phyloP scores from a whole-genome alignment of 1,140 invertebrate genomes.

The Drosophila pectinifera region DNA sequence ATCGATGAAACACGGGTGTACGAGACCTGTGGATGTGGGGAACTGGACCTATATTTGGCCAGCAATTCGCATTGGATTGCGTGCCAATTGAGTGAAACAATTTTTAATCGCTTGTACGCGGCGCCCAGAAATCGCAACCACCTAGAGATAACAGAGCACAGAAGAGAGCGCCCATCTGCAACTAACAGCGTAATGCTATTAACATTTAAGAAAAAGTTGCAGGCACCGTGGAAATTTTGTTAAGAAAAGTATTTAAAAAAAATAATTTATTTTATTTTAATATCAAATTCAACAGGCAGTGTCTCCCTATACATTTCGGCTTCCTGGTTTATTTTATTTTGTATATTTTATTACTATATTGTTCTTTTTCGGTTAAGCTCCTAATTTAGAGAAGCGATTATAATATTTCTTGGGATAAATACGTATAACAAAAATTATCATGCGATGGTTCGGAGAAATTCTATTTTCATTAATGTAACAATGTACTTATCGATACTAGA shows the following conservation, averaged over 20 bases:
- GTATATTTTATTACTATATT: no score
- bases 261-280: no score
- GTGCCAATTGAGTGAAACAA: conserved; percentile 19
- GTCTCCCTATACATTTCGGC: no score
- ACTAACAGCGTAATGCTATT: conserved; percentile 8
- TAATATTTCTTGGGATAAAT: no score
- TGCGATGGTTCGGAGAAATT: no score
- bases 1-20: background rate
- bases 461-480: no score
- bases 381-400: no score
- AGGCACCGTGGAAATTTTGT: background rate
- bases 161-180: background rate
- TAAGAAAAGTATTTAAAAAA: background rate
- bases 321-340: no score
- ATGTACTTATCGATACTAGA: no score
- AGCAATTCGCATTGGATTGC: conserved; percentile 7
- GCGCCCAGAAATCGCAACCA: conserved; percentile 20
- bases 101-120: conserved; percentile 25
- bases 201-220: background rate
- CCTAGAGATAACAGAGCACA: background rate
- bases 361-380: no score
- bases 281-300: no score
- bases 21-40: background rate
- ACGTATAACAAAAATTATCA: no score
- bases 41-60: conserved; percentile 4